Evolutionary conservation across 1,140 invertebrate genomes (phyloP), one percentile per base, ranked within the genome.

Genomic region (Stegodyphus mimosarum): DNA sequence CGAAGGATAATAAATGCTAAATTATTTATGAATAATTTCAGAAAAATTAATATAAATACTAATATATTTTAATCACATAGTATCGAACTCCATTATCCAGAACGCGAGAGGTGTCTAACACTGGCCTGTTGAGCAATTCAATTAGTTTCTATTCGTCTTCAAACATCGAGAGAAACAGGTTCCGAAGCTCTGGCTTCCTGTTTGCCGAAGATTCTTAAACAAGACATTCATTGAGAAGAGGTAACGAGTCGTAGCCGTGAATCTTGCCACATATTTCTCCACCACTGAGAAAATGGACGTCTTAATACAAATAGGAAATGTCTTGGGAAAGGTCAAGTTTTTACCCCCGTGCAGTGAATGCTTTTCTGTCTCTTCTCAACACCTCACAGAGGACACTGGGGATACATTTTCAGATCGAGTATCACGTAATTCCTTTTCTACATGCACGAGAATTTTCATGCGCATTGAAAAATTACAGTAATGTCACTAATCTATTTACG

Each of bases 171-270:
- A 33, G 33, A 33, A 3, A 1, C 33, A 33, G 33, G 33, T 74
- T 74, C 53, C 72, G 51, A 74, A 11, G 55, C 72, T 52, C 51
- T 33, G 55, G 55, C 66, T 81, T 81, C 78, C 78, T 81, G 78
- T 81, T 81, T 81, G 18, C 52, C 6, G 51, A 9, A 60, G 6
- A 51, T 60, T 52, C 6, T 17, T 51, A 3, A 81, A 81, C 78
- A 81, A 71, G 52, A 55, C 73, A 75, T 18, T 72, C 78, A 72
- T 81, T 81, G 78, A 81, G 78, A 11, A 72, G 72, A 81, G 80
- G 80, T 83, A 83, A 83, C 80, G 80, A 83, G 80, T 83, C 80
- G 80, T 73, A 83, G 80, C 80, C 80, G 80, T 74, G 80, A 83
- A 83, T 83, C 80, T 83, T 74, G 80, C 71, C 80, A 83, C 80